Base-by-base conservation (phyloP, 2,113 vertebrate genomes). In the Campylomormyrus tamandua region DNA sequence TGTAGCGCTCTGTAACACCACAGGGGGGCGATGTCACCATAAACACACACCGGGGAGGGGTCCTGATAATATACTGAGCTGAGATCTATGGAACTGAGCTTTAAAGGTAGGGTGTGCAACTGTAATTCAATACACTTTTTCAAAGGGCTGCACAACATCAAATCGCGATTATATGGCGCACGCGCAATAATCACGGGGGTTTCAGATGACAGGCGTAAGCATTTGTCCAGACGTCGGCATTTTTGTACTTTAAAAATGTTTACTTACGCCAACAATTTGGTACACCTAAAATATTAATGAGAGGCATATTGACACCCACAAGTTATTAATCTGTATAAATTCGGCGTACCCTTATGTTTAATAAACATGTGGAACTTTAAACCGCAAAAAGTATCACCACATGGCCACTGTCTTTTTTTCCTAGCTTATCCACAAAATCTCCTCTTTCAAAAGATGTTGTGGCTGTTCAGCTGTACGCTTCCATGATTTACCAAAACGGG, bases 1-100 rank as follows among this genome's bases (percentile, higher is more conserved):
- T 92, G 3, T 98, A 97, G 7, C 96, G 97, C 91, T 97, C 98
- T 99, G 92, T 1, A 92, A 91, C 35, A 80, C 4, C n/a, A 87
- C 13, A 56, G n/a, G 48, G n/a, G n/a, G 62, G 62, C 3, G 62
- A 10, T 31, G 15, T 87, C 15, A 87, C 50, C 48, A 52, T 21
- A 92, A 0, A 58, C 7, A 90, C 24, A 90, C 48, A 88, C 3
- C 13, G 0, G 10, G n/a, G 21, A 52, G 45, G 27, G 52, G 45
- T 1, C 56, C 6, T 24, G 24, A 90, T 46, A 35, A 31, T 77
- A 42, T 42, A 19, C 74, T 42, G 31, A 19, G 35, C 74, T 42
- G 35, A 39, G 35, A 19, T 39, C 5, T 70, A 3, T 31, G 62
- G 10, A 70, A 31, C 62, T 27, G n/a, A n/a, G 62, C 62, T 31